Base-by-base conservation (phyloP, 2,797 vertebrate species). In the Gephyroberyx darwinii region DNA sequence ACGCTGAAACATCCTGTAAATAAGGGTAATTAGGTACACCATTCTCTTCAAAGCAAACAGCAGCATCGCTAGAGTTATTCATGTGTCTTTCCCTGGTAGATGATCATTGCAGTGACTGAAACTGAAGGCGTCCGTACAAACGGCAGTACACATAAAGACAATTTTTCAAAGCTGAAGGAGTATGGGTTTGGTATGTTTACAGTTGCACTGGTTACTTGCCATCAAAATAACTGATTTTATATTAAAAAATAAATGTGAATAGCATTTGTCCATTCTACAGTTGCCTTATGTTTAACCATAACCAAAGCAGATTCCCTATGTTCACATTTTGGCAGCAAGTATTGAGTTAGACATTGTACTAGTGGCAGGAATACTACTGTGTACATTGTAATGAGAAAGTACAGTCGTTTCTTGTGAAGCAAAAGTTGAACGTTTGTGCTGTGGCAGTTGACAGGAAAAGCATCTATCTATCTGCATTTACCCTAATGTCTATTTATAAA, bases 11-110 rank as follows among this genome's bases (percentile, higher is more conserved):
- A 35, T 90, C 86, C 83, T 85, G 83, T 89, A 88, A 89, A 89
- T 91, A 89, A 90, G 86, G 87, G 75, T 90, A 91, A 91, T 92
- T 90, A 89, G 86, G 81, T 80, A 51, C 82, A 86, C 83, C 86
- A 88, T 88, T 90, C 77, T 79, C 82, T 88, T 91, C 88, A 90
- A 88, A 91, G 87, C 71, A 77, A 89, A 89, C 86, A 87, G 83
- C 78, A 78, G 80, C 75, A 75, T 84, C 53, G 66, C 80, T 72
- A 71, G 77, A 81, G 89, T 84, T 71, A 75, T 81, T 87, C 71
- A 83, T 80, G 75, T 87, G 76, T 84, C 72, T 68, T 83, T 86
- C 80, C 62, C 64, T 50, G 81, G 41, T 55, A 22, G 70, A 80
- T 78, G 78, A 86, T 77, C 71, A 53, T 55, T 12, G 69, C 61